Base-by-base conservation (phyloP, 1,140 invertebrate genomes). In the Scaptomyza pallida region DNA sequence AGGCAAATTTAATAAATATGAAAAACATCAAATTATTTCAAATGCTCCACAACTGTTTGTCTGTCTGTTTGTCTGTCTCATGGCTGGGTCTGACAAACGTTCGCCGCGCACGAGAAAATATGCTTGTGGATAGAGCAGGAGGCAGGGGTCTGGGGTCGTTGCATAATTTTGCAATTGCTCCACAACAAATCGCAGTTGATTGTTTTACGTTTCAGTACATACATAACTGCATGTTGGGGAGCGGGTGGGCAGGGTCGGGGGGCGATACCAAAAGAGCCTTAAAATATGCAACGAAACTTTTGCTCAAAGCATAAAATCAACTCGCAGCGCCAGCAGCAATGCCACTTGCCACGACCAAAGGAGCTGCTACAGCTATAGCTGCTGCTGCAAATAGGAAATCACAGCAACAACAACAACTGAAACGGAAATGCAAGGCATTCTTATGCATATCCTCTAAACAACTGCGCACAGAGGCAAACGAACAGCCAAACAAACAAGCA, bases 301-400 rank as follows among this genome's bases (percentile, higher is more conserved):
- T 86, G 82, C 81, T 86, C 81, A 86, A 88, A 88, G 81, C 81
- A 81, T 88, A 86, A 86, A 86, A 86, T 86, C 85, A 86, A 86
- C 81, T 86, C 60, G 61, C 61, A 57, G 59, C 80, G 70, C 52
- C 52, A 55, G 52, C 52, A 55, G 52, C 81, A 81, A 86, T 85
- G 85, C 81, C 77, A 86, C 81, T 81, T 81, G 71, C 74, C 55
- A 63, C 48, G 65, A 52, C 64, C 50, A 71, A 71, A 75, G 52
- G 37, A 54, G 23, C 44, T 16, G 40, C 30, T 37, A 33, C 50
- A 33, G 23, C 47, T 50, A 1, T 8, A 33, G 45, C 37, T 76
- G 13, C 30, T 15, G 17, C 17, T 40, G 40, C 59, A 72, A 83
- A 79, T 80, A 85, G 72, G 73, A 86, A 86, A 86, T 81, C 78